Base-by-base conservation (phyloP, 2,113 vertebrate genomes). In the Aramus guarauna region DNA sequence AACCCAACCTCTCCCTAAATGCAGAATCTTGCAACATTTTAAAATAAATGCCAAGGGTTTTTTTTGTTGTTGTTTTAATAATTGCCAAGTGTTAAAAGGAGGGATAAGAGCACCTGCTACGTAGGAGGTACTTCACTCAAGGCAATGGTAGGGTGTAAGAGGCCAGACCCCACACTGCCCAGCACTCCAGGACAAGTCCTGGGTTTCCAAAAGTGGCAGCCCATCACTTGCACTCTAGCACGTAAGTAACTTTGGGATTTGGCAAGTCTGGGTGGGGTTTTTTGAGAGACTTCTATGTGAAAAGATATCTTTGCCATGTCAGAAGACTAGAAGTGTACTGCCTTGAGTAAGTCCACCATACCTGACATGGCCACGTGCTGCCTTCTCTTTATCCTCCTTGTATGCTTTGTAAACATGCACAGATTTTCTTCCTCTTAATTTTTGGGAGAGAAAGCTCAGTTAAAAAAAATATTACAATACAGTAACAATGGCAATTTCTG, bases 121-220 rank as follows among this genome's bases (percentile, higher is more conserved):
- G 39, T 36, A 37, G 24, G 37, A 74, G 21, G 10, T 34, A 22
- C 62, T 68, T 80, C 22, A 41, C n/a, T 71, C 39, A 53, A 23
- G 17, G 8, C 5, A 52, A 77, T 14, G 22, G 8, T 6, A 39
- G 11, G 9, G 12, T 39, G 15, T 50, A 55, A 71, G 32, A 59
- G 9, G 11, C 36, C 0, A 0, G 27, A 34, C 7, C 3, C 34
- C 17, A 13, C 50, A 55, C 32, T 55, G 55, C 13, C 11, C 37
- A 36, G 29, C 11, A 3, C 21, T 59, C 29, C 73, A 63, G 60
- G 21, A 55, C 0, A 4, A 53, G 36, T 52, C 8, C n/a, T 69
- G 13, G 13, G 8, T 47, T 90, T 76, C 39, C 8, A 5, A 50
- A 62, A 74, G 52, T 7, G 9, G 12, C 13, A 75, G 36, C 13